These are phyloP conservation scores for Luffia ferchaultella DNA, from an alignment of 2,888 invertebrate species.

Conservation along the genomic window DNA sequence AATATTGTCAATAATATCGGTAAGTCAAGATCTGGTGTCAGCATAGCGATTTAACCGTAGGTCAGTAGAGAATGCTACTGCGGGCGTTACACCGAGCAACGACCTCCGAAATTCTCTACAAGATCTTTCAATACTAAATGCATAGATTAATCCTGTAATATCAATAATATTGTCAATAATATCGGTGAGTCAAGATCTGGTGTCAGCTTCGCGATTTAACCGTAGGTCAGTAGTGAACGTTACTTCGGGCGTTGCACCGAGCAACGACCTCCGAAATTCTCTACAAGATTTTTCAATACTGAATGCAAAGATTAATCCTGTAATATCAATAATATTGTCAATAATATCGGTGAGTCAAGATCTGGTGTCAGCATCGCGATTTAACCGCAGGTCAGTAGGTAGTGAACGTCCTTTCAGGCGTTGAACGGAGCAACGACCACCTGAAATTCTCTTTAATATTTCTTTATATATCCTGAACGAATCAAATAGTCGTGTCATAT, in stretches of 20 bases:
- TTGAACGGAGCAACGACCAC: no score
- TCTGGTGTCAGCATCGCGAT: background rate
- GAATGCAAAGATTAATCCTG: background rate
- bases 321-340: background rate
- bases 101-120: background rate
- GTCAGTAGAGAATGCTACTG: background rate
- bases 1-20: no score
- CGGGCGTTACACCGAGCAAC: background rate
- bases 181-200: background rate
- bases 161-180: background rate
- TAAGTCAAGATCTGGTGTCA: no score
- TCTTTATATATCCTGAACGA: no score
- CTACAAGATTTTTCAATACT: no score
- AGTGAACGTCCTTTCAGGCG: no score
- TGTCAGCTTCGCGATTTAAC: no score
- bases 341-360: background rate
- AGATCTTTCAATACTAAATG: no score
- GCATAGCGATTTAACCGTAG: no score
- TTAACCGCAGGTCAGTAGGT: background rate
- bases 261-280: background rate
- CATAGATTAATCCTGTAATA: background rate
- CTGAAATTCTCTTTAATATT: no score
- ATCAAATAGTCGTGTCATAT: no score
- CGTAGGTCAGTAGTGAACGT: background rate
- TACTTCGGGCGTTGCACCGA: background rate